Conservation (phyloP, 2,797 vertebrate genomes). For the Coracias cyanogaster region DNA sequence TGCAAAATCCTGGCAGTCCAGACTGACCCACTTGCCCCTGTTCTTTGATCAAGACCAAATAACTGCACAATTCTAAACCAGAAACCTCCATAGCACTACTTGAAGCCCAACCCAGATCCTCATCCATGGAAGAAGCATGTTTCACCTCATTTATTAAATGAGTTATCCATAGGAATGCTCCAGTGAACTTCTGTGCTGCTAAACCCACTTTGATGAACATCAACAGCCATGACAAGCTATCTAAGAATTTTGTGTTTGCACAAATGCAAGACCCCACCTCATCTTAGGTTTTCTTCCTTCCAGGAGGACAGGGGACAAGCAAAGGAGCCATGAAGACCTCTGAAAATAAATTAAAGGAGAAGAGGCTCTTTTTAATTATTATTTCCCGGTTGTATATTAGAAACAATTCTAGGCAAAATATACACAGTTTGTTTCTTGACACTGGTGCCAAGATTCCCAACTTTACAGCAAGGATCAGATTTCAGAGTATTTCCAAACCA, state of each 20-base stretch:
- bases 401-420: constrained; percentile 47
- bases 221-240: not conserved
- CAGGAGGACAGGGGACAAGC: not conserved
- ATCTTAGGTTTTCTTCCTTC: not conserved
- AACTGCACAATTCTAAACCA: not conserved
- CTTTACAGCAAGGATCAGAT: not conserved
- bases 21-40: not conserved
- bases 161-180: not conserved
- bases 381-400: not conserved
- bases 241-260: not conserved
- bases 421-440: constrained; percentile 19
- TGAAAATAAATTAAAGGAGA: constrained; percentile 19
- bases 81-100: not conserved
- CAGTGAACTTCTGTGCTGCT: not conserved
- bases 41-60: not conserved
- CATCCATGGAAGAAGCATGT: not conserved
- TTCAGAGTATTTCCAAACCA: constrained; percentile 51
- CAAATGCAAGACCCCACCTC: not conserved
- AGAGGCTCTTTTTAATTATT: not conserved
- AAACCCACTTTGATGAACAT: not conserved
- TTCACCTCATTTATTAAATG: not conserved
- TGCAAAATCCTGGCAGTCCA: not conserved
- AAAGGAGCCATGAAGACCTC: not conserved
- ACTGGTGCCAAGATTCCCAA: constrained; percentile 46
- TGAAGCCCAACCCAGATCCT: not conserved